Base-by-base conservation (phyloP, 2,797 vertebrate genomes). In the Antennarius maculatus region DNA sequence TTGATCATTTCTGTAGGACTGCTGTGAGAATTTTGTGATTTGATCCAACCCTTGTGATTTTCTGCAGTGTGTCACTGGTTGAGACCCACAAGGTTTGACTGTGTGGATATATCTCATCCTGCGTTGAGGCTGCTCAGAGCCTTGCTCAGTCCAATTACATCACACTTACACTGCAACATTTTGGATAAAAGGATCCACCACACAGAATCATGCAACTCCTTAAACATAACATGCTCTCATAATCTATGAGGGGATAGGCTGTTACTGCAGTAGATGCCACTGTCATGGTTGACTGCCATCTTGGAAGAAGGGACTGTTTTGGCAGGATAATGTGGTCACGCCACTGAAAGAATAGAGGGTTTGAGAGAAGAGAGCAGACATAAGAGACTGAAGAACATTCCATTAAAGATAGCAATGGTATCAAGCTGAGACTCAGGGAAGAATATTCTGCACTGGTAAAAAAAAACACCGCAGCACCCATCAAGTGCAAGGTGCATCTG, bases 401-500 rank as follows among this genome's bases (percentile, higher is more conserved):
- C 89, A 89, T 90, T 90, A 87, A 84, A 88, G 85, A 86, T 52
- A 69, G 71, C 31, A 74, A 88, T 90, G 77, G 69, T 87, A 89
- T 90, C 85, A 70, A 71, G 74, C 62, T 1, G 17, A 69, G 66
- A 71, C 77, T 80, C 65, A 34, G 78, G 84, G 79, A 87, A 83
- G 80, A 87, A 77, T 76, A 70, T 83, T 88, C 84, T 84, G 76
- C 77, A 62, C 68, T 15, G 47, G 78, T n/a, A 84, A 42, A 4
- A 74, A 78, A 85, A 76, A 73, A 73, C 66, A 74, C 76, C 66
- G 54, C 81, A 85, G 79, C 84, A 78, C 77, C 80, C 88, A 77
- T 73, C 13, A 48, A 88, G 66, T 61, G 66, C 84, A 89, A 92
- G 91, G 86, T 92, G 90, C 88, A 92, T 92, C 89, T 88, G 93